Base-by-base conservation (phyloP, 2,797 vertebrate genomes). In the Xenopus petersii region DNA sequence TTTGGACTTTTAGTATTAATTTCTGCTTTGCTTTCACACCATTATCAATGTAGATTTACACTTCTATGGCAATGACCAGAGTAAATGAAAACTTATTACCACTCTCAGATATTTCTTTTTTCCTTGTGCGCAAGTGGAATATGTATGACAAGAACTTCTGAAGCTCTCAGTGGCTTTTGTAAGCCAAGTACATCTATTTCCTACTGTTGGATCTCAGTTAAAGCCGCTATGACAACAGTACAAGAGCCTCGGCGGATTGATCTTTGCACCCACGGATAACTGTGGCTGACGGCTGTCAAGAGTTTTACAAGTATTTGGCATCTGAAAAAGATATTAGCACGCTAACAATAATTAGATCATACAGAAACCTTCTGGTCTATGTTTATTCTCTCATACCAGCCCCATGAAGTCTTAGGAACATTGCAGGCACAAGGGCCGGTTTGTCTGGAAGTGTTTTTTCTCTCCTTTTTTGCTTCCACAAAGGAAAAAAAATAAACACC, bases 211-310 rank as follows among this genome's bases (percentile, higher is more conserved):
- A 10, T 55, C 66, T 67, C 24, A 10, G 16, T 54, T 42, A 36
- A 15, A 42, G 30, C 51, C 26, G 24, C 30, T 12, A 21, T 30
- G 21, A n/a, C 26, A 4, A 15, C 21, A 30, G 9, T n/a, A 30
- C 15, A 26, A 42, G 15, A 49, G 56, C 77, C 76, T 81, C 42
- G 0, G 13, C 81, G 85, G 73, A 70, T 74, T 61, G 80, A 75
- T 74, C 83, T 83, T 59, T 47, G 36, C 56, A 21, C 47, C 36
- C 6, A 49, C 12, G 55, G 74, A 46, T 80, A 84, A 81, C 81
- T 83, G 80, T 73, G 83, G 8, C 82, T 88, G 86, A 85, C 84
- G 83, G 77, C 82, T 83, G 82, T 87, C 80, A 88, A 78, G 81
- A 84, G 81, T 73, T 78, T 82, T 88, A 86, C 84, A 70, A 82